Conservation (phyloP, 2,113 vertebrate genomes). For the Bubalus kerabau region DNA sequence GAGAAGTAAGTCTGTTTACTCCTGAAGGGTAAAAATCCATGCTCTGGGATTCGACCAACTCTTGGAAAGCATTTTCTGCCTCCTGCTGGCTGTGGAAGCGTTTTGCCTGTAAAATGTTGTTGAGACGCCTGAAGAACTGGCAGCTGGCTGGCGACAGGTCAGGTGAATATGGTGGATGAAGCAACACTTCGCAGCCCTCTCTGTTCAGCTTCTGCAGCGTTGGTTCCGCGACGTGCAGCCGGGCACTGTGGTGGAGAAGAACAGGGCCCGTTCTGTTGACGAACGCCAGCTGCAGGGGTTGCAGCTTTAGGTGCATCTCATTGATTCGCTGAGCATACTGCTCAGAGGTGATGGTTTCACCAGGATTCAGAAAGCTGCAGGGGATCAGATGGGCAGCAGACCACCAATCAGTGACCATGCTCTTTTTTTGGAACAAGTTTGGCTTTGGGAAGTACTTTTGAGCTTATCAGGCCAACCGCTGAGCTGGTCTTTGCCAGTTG, state of each 20-base stretch:
- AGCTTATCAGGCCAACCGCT: too few species aligned
- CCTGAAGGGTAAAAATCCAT: neutral
- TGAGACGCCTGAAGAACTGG: neutral
- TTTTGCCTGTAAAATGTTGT: neutral
- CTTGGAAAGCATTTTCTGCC: neutral
- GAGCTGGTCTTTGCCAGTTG: neutral
- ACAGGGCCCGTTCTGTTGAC: rapidly evolving
- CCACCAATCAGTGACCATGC: neutral
- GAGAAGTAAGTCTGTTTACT: neutral
- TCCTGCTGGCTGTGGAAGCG: neutral
- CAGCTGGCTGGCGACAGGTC: neutral
- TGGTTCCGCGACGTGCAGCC: rapidly evolving
- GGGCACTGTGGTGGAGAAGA: rapidly evolving
- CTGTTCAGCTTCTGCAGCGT: neutral
- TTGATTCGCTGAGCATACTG: rapidly evolving
- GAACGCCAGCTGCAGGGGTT: rapidly evolving
- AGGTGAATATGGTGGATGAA: neutral
- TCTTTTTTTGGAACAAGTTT: neutral
- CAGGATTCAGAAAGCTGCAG: neutral
- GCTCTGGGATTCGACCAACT: neutral
- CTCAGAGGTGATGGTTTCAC: neutral
- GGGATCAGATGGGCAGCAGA: neutral
- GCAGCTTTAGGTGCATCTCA: neutral
- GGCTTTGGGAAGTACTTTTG: neutral
- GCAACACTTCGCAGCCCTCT: rapidly evolving